Conservation (phyloP, 2,888 invertebrate species). For the Metellina segmentata region DNA sequence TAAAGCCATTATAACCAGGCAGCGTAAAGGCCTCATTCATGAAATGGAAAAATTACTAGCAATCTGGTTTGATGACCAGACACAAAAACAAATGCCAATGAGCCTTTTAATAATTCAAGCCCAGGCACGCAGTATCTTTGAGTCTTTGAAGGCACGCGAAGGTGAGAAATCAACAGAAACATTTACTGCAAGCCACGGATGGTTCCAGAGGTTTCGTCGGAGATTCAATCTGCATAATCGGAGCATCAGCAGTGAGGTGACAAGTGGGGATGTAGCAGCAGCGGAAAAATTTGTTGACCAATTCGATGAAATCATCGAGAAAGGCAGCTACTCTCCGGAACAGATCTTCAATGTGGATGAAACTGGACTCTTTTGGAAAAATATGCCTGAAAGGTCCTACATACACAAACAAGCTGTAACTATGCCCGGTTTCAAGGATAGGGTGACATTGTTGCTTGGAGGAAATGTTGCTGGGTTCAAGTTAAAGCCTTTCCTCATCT, state of each 20-base stretch:
- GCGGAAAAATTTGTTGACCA: constrained; percentile 14
- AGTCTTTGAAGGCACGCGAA: neutral
- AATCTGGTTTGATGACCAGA: constrained; percentile 71
- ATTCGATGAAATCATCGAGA: constrained; percentile 27
- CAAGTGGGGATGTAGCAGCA: neutral
- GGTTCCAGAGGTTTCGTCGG: constrained; percentile 2
- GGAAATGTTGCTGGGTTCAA: constrained; percentile 62
- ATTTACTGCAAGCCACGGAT: neutral
- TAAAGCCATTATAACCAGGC: constrained; percentile 6
- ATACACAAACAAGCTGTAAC: constrained; percentile 35
- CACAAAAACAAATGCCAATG: constrained; percentile 4
- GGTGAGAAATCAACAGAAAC: neutral
- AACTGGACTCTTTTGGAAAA: constrained; percentile 66
- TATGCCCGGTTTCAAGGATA: constrained; percentile 58
- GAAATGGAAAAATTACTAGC: constrained; percentile 34
- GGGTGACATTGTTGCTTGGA: constrained; percentile 38
- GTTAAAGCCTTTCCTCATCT: constrained; percentile 66
- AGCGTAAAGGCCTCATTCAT: constrained; percentile 25
- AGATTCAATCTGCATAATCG: constrained; percentile 8
- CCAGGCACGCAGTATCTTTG: neutral
- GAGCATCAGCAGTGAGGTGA: neutral
- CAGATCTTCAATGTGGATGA: constrained; percentile 70
- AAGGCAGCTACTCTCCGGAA: constrained; percentile 31
- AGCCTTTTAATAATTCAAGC: neutral
- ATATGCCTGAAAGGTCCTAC: constrained; percentile 50